Base-by-base conservation (phyloP, 2,888 invertebrate genomes). In the Tricholauxania praeusta region DNA sequence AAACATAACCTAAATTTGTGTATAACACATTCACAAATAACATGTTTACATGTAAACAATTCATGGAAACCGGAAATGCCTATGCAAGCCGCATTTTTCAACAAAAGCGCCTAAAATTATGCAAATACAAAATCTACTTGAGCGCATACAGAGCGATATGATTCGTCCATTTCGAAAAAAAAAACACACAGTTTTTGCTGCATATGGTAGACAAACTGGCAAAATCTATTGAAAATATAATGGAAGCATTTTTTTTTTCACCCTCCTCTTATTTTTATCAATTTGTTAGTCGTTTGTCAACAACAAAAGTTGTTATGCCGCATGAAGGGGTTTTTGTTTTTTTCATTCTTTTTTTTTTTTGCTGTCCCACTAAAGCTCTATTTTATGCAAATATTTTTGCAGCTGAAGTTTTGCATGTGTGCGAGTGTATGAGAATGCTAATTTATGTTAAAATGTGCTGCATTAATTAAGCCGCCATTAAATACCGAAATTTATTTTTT, bases 41-140 rank as follows among this genome's bases (percentile, higher is more conserved):
- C 51, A 62, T 67, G 67, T 67, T 72, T 68, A 62, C 60, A 60
- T 62, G 63, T 67, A 39, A 67, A 67, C 63, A 62, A 63, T 63
- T 63, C 63, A 47, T 39, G 63, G 55, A 67, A 39, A 67, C 67
- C 55, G 67, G 55, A 67, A 67, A 67, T 53, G 65, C 28, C 65
- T 52, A 52, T 52, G 52, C 52, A 52, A 15, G 53, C 52, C 52
- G 52, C 19, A 15, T 53, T 14, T 53, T 19, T 12, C n/a, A 17
- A 32, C 39, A 28, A 32, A 52, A 52, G 39, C 65, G 53, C 32
- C 47, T 28, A 51, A 53, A 66, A 66, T 66, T 66, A 66, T 66
- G 65, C 39, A 66, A 66, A 66, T 63, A 17, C 32, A 39, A 39
- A 39, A 39, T 39, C 39, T 39, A 39, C 39, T 10, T 39, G 1